phyloP scores from a whole-genome alignment of 2,113 vertebrate species.

The Rhinolophus sinicus region DNA sequence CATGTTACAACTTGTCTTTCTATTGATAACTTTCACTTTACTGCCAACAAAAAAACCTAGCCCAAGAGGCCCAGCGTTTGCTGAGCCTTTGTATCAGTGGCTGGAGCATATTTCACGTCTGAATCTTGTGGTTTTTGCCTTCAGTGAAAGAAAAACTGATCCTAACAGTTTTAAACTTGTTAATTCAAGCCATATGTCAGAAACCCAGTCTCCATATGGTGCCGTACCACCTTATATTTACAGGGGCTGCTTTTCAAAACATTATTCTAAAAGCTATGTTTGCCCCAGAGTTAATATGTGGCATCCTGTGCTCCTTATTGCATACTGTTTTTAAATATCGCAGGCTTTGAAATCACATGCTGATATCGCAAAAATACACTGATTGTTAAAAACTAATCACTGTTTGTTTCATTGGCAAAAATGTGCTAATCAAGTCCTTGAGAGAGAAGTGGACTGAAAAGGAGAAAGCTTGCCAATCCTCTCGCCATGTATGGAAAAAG shows the following conservation, averaged over 20 bases:
- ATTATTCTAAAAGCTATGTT: slow-evolving; percentile 86
- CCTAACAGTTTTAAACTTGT: slow-evolving; percentile 93
- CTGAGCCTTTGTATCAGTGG: slow-evolving; percentile 78
- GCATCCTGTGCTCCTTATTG: slow-evolving; percentile 67
- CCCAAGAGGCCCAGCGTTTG: slow-evolving; percentile 30
- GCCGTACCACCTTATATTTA: slow-evolving; percentile 89
- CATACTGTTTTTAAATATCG: slow-evolving; percentile 75
- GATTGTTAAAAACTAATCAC: slow-evolving; percentile 83
- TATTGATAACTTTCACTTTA: slow-evolving; percentile 69
- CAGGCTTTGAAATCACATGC: slow-evolving; percentile 69
- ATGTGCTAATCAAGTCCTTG: slow-evolving; percentile 82
- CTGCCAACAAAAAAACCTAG: slow-evolving; percentile 66
- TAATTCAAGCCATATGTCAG: slow-evolving; percentile 92
- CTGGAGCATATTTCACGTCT: slow-evolving; percentile 83
- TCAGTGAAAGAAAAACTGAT: slow-evolving; percentile 91
- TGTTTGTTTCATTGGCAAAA: slow-evolving; percentile 82
- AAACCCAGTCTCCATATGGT: slow-evolving; percentile 88
- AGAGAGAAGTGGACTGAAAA: slow-evolving; percentile 67
- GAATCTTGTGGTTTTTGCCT: slow-evolving; percentile 84
- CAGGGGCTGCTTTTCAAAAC: slow-evolving; percentile 88
- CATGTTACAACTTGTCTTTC: slow-evolving; percentile 70
- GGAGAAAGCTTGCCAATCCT: slow-evolving; percentile 58
- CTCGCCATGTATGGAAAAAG: slow-evolving; percentile 49
- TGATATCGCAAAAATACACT: slow-evolving; percentile 78
- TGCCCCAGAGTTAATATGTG: slow-evolving; percentile 84